Evolutionary conservation across 2,888 invertebrate genomes (phyloP), one percentile per base, ranked within the genome.

Genomic region (Drosophila emarginata): DNA sequence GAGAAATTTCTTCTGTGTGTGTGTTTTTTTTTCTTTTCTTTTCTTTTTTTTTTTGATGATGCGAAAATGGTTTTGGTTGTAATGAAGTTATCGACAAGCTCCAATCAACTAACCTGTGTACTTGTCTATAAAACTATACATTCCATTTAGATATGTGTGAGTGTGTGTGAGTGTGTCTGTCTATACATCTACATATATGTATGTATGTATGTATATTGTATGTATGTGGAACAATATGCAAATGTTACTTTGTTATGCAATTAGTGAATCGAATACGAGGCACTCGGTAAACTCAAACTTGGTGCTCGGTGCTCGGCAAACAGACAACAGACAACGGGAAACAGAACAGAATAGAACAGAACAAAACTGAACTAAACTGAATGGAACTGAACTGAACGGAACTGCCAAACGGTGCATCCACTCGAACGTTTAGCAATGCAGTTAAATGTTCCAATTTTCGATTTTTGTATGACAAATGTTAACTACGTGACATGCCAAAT

Each of bases 161-260:
- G 74, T 72, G 74, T 74, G 67, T 80, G 69, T 14, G 76, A 76
- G 80, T 86, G 1, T 45, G 56, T 60, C 52, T 63, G 36, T 45
- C 67, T 58, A 28, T 57, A 71, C 65, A 73, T 39, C 14, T 26
- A n/a, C n/a, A n/a, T n/a, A n/a, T n/a, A n/a, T n/a, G n/a, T n/a
- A n/a, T n/a, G n/a, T n/a, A n/a, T n/a, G 39, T 70, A 78, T 74
- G 76, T 76, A 69, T 80, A 76, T n/a, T n/a, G n/a, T 15, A 76
- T 78, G 86, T 86, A 85, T 87, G 80, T 87, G 67, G 86, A 77
- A 77, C 85, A 88, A 83, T 88, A 83, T 86, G 84, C 88, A 86
- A 74, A 77, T 74, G 74, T 77, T 67, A 86, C 89, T 88, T 89
- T 89, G 90, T 89, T 88, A 88, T 89, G 90, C 90, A 89, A 89